Conservation (phyloP, 2,888 invertebrate species). For the Cremastinae sp. region DNA sequence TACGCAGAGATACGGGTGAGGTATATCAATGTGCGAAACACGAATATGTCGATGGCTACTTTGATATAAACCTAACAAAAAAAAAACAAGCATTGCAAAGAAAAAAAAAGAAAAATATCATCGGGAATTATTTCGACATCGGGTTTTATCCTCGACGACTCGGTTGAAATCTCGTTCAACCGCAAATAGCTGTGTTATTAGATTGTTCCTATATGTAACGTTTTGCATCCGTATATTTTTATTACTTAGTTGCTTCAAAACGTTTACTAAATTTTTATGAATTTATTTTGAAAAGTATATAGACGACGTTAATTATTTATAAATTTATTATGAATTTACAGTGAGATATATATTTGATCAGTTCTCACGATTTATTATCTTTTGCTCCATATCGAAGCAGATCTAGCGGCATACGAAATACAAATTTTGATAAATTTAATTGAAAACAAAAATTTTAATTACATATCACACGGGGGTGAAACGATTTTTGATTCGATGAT, state of each 20-base stretch:
- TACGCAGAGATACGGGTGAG: slow-evolving; percentile 18
- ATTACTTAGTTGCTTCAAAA: slow-evolving; percentile 46
- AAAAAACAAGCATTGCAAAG: too few relatives aligned
- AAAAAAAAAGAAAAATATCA: background rate
- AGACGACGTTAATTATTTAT: slow-evolving; percentile 13
- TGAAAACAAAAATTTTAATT: slow-evolving; percentile 18
- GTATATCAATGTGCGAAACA: background rate
- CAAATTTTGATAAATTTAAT: background rate
- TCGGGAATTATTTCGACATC: slow-evolving; percentile 9
- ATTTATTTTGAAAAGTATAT: slow-evolving; percentile 2
- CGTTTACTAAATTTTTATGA: slow-evolving; percentile 40
- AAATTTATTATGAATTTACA: slow-evolving; percentile 8
- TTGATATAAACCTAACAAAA: background rate
- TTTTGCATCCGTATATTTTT: slow-evolving; percentile 56
- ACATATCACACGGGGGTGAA: background rate
- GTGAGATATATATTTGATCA: background rate
- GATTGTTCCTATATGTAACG: slow-evolving; percentile 69
- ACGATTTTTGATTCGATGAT: background rate
- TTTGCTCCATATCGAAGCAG: too few relatives aligned
- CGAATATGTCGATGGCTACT: background rate
- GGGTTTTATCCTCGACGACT: slow-evolving; percentile 19
- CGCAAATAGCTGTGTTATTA: slow-evolving; percentile 72
- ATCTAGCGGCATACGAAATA: slow-evolving; percentile 5
- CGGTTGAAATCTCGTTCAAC: slow-evolving; percentile 65
- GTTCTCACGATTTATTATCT: too few relatives aligned